phyloP scores from a whole-genome alignment of 2,113 vertebrate species.

The Pituophis catenifer region DNA sequence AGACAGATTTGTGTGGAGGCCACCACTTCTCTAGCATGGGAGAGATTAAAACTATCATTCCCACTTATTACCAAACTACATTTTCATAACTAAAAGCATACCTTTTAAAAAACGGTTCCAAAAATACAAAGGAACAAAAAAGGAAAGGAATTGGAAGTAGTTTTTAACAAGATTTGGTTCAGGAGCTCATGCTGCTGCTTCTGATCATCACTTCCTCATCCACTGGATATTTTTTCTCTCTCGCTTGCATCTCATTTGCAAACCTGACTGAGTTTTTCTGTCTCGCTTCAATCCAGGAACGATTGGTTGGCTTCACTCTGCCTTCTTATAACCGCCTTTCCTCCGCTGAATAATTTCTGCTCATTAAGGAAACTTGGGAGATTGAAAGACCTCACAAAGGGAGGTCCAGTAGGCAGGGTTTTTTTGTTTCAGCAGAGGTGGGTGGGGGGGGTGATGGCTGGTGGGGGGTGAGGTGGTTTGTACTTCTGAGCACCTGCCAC shows the following conservation, averaged over 20 bases:
- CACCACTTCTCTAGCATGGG: neutral
- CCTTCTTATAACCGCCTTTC: neutral
- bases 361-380: neutral
- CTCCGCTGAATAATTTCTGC: neutral
- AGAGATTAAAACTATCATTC: neutral
- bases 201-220: neutral
- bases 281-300: neutral
- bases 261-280: neutral
- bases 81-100: neutral
- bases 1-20: too few species aligned
- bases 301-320: neutral
- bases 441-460: neutral
- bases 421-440: accelerated
- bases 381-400: accelerated
- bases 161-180: neutral
- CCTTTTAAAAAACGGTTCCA: neutral
- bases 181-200: accelerated
- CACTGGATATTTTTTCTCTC: neutral
- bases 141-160: neutral
- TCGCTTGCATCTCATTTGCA: neutral
- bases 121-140: neutral
- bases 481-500: neutral
- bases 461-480: too few species aligned
- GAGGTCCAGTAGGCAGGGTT: neutral
- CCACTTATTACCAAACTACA: neutral